Evolutionary conservation across 2,113 vertebrate genomes (phyloP).

Genomic region (Aptenodytes patagonicus): DNA sequence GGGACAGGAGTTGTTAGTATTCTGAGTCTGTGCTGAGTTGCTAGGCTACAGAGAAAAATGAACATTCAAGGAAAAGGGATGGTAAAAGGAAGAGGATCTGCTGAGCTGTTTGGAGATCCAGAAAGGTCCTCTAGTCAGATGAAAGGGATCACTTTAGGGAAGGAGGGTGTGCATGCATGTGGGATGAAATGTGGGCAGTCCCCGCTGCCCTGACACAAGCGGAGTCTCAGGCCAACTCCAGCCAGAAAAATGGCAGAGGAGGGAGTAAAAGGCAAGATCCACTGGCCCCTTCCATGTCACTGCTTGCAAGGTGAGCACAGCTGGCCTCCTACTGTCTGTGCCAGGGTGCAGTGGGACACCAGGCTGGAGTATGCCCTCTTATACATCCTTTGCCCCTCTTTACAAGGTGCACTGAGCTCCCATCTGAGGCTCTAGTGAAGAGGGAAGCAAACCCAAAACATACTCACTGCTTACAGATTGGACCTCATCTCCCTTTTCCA

Average conservation of each 20-base stretch:
- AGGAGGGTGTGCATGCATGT: not conserved
- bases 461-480: not conserved
- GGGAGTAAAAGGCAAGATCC: not conserved
- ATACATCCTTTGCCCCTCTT: not conserved
- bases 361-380: not conserved
- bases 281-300: fast-evolving
- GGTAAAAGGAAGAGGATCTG: constrained; percentile 39
- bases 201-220: not conserved
- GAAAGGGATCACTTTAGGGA: not conserved
- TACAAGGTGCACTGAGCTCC: not conserved
- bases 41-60: constrained; percentile 70
- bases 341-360: not conserved
- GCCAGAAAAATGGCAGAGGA: not conserved
- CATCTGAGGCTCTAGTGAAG: not conserved
- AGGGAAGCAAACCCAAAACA: not conserved
- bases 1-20: constrained; percentile 61
- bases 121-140: not conserved
- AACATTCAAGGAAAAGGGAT: constrained; percentile 60
- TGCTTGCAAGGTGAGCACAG: not conserved
- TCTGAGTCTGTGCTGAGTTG: constrained; percentile 59
- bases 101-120: constrained; percentile 36
- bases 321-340: not conserved
- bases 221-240: not conserved
- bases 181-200: not conserved
- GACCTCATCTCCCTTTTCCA: not conserved